Conservation (phyloP, 2,888 invertebrate species). For the Caenorhabditis zanzibari region DNA sequence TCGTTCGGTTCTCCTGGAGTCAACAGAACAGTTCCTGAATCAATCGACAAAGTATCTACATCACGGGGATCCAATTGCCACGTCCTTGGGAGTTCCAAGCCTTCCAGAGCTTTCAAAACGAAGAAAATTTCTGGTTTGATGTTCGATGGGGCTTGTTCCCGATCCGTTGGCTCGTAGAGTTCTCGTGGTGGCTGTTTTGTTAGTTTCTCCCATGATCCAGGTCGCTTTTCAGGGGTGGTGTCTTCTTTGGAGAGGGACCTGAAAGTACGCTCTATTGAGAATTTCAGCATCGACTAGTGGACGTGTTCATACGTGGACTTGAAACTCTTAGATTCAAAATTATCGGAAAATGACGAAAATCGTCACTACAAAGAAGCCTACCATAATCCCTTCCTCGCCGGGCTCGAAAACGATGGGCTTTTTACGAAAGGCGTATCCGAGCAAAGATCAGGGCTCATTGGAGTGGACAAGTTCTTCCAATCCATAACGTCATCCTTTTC, state of each 20-base stretch:
- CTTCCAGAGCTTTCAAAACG: constrained; percentile 62
- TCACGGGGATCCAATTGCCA: constrained; percentile 62
- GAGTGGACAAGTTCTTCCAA: constrained; percentile 18
- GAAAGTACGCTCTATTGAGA: neutral
- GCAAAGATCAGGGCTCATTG: constrained; percentile 10
- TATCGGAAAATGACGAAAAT: too few relatives aligned
- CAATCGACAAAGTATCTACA: constrained; percentile 51
- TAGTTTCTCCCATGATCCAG: constrained; percentile 15
- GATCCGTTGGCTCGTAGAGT: constrained; percentile 45
- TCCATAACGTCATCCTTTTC: neutral
- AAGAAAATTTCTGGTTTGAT: constrained; percentile 63
- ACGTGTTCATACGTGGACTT: too few relatives aligned
- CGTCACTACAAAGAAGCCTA: neutral
- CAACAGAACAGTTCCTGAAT: constrained; percentile 24
- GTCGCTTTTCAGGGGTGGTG: constrained; percentile 3
- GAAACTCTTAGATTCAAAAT: too few relatives aligned
- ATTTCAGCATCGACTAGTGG: too few relatives aligned
- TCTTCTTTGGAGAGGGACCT: constrained; percentile 26
- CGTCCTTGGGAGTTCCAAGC: constrained; percentile 48
- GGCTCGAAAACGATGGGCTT: constrained; percentile 15
- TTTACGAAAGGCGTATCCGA: neutral
- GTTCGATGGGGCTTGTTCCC: constrained; percentile 45
- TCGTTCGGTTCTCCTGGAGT: constrained; percentile 54
- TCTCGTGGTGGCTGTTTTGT: constrained; percentile 42
- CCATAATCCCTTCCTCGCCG: constrained; percentile 10